These are phyloP conservation scores for Dicentrarchus labrax DNA, from an alignment of 2,113 vertebrate genomes.

Conservation along the genomic window DNA sequence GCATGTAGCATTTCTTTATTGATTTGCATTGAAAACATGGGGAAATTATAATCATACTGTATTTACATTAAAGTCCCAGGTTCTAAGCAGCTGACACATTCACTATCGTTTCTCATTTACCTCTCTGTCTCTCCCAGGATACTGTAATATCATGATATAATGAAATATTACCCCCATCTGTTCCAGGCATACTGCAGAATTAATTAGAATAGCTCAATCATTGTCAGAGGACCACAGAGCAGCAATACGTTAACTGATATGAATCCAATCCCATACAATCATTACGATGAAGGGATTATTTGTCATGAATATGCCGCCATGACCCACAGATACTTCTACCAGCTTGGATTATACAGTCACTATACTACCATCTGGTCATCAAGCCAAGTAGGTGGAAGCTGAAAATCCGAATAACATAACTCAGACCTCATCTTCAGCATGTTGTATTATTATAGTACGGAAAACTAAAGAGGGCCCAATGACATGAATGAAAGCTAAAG, in stretches of 20 bases:
- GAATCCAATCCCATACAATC: constrained; percentile 22
- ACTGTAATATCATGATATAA: constrained; percentile 52
- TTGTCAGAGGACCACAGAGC: constrained; percentile 39
- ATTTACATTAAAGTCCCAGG: constrained; percentile 9
- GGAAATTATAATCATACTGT: neutral
- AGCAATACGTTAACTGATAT: neutral
- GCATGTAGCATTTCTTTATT: constrained; percentile 12
- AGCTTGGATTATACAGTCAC: constrained; percentile 37
- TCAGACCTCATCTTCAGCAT: neutral
- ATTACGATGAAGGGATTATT: constrained; percentile 45
- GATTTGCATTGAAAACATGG: constrained; percentile 7
- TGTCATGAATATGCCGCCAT: constrained; percentile 25
- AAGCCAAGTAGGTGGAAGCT: constrained; percentile 6
- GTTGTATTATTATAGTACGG: neutral
- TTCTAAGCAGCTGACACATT: constrained; percentile 20
- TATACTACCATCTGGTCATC: constrained; percentile 16
- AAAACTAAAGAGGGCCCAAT: neutral
- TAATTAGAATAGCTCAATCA: constrained; percentile 57
- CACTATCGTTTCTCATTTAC: constrained; percentile 25
- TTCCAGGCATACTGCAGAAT: constrained; percentile 57
- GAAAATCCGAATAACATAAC: neutral
- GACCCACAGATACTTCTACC: constrained; percentile 16
- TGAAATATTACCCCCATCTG: constrained; percentile 60
- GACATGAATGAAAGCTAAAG: constrained; percentile 16
- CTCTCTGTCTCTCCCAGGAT: constrained; percentile 31